These are phyloP conservation scores for Macrocentrus cingulum DNA, from an alignment of 1,140 invertebrate genomes.

Conservation along the genomic window DNA sequence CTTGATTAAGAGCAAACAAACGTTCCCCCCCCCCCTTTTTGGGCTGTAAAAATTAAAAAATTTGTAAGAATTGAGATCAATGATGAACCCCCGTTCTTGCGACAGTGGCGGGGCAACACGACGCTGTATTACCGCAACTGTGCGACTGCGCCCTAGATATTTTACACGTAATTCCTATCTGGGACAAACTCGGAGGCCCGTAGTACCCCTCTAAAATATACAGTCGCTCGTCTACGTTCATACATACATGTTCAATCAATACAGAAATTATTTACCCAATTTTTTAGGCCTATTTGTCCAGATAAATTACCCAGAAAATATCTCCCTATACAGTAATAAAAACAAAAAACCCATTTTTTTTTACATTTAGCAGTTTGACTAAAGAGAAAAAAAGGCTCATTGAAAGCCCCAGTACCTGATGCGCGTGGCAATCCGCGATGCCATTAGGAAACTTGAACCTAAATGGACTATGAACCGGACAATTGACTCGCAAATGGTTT, in stretches of 20 bases:
- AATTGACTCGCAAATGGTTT: conserved; percentile 55
- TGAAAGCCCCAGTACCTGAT: conserved; percentile 59
- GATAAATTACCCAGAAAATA: not conserved
- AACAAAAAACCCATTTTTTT: not conserved
- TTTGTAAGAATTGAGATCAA: conserved; percentile 9
- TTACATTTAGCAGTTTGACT: not conserved
- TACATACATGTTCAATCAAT: conserved; percentile 12
- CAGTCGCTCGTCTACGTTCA: not conserved
- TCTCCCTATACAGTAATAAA: not conserved
- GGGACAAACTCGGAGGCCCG: conserved; percentile 16
- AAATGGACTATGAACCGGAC: conserved; percentile 68
- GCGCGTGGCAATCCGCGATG: conserved; percentile 57
- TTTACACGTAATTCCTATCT: conserved; percentile 24
- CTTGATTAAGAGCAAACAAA: no score
- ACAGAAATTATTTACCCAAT: not conserved
- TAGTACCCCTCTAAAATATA: not conserved
- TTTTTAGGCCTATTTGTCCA: not conserved
- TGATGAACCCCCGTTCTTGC: conserved; percentile 11
- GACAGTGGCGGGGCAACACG: conserved; percentile 1
- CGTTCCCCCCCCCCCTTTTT: no score
- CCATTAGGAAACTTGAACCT: conserved; percentile 65
- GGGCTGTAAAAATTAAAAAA: not conserved
- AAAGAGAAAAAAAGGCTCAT: not conserved
- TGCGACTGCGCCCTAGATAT: conserved; percentile 27
- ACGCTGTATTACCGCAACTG: conserved; percentile 20